Evolutionary conservation across 2,113 vertebrate species (phyloP), one percentile per base, ranked within the genome.

Genomic region (Phrynosoma blainvillii): DNA sequence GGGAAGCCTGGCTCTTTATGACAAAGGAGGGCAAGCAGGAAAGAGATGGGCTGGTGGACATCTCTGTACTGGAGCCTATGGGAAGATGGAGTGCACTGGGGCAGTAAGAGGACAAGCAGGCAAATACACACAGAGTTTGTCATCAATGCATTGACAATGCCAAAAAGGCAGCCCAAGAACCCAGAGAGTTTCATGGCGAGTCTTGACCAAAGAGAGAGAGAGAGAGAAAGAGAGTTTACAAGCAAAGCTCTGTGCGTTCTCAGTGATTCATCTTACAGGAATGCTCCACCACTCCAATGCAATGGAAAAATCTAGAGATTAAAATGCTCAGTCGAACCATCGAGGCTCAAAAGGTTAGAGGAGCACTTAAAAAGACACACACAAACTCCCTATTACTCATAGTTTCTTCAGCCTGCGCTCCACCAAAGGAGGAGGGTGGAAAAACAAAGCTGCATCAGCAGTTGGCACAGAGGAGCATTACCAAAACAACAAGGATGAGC

Each of bases 191-290:
- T 84, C 0, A 14, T 0, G 79, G 84, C 82, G 2, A 0, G 88
- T 70, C 92, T 83, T 87, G 62, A 73, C 83, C 5, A 47, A 7
- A 47, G 47, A 47, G 47, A 47, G 47, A 47, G 18, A 62, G 18
- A 62, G 59, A 62, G 59, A 14, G 59, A 62, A 3, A 18, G 16
- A 62, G 27, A 81, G 90, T 82, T 92, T 1, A 0, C 0, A 90
- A 76, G 78, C 73, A 87, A 94, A 90, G 76, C 70, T 73, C 89
- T 85, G 85, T 81, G 92, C 92, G 94, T 91, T 95, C 88, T 95
- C 91, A 76, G 12, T 96, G 95, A 96, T 92, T 96, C 96, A 96
- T 54, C 88, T 87, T 87, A 75, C 83, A 94, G 92, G 93, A 95
- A 95, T 87, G 95, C 84, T 92, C 62, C 95, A 90, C 96, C 95